A percentile compares a stretch with the other conserved stretches of the same genome.
Evolutionary conservation across 1,140 invertebrate genomes (phyloP).

Genomic region (Pseudoatta argentina): DNA sequence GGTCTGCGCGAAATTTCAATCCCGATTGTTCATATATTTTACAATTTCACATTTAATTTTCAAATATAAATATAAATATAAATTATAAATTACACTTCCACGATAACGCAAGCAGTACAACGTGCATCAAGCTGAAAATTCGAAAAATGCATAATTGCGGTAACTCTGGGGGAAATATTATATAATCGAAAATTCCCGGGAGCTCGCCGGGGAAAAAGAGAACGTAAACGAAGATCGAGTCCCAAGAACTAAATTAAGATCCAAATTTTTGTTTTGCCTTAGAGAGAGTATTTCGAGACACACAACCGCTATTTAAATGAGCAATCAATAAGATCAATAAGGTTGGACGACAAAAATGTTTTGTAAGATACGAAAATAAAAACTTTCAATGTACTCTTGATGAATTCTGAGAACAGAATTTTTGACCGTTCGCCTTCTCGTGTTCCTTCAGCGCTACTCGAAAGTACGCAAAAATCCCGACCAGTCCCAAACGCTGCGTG

Average conservation of each 20-base stretch:
- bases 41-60: slow-evolving; percentile 39
- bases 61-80: slow-evolving; percentile 22
- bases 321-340: slow-evolving; percentile 22
- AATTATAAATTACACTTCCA: slow-evolving; percentile 23
- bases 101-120: neutral
- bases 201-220: slow-evolving; percentile 5
- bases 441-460: neutral
- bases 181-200: slow-evolving; percentile 24
- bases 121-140: slow-evolving; percentile 1
- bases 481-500: slow-evolving; percentile 2
- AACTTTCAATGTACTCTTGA: neutral
- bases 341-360: neutral
- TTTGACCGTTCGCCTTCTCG: neutral
- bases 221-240: neutral
- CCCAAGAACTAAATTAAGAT: slow-evolving; percentile 3
- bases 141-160: slow-evolving; percentile 19
- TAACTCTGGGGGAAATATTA: neutral
- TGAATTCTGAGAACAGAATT: slow-evolving; percentile 1
- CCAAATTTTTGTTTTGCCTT: neutral
- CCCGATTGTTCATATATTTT: slow-evolving; percentile 19
- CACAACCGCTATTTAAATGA: neutral
- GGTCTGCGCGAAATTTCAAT: slow-evolving; percentile 30
- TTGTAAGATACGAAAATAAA: neutral
- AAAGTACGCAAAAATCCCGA: slow-evolving; percentile 26
- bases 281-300: neutral